Evolutionary conservation across 2,797 vertebrate species (phyloP), one percentile per base, ranked within the genome.

Genomic region (Poecilia velifera): DNA sequence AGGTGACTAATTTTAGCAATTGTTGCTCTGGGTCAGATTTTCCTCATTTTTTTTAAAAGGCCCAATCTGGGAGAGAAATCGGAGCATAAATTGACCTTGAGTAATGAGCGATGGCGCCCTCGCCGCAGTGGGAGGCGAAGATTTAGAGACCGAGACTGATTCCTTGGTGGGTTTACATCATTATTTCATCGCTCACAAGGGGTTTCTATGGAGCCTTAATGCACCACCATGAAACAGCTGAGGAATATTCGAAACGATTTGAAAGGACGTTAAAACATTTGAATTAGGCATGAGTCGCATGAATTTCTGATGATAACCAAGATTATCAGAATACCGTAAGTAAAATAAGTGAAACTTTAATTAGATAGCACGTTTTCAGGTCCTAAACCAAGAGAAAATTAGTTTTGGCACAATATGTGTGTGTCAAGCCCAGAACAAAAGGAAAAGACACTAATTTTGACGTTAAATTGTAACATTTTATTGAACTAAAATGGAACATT

Each of bases 1-100:
- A 92, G 90, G 92, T 93, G 91, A 93, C 91, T 93, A 83, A 90
- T 93, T 92, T 93, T 90, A 90, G 88, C 83, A 79, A 64, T 84
- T 86, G 89, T 89, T 89, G 90, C 90, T 89, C 77, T 78, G 82
- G 91, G 90, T 92, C 87, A 83, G 75, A 76, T 55, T 84, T 66
- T 84, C 43, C 53, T 91, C 83, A 83, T 91, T 89, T 87, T 91
- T 88, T 22, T 22, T 4, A 22, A 91, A 84, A 87, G 80, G 79
- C 80, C 28, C 90, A 87, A 83, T 92, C 87, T 87, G 83, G 88
- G 87, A 86, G 92, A 90, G 75, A 87, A 92, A 91, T 90, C 72
- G 43, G 28, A 66, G 51, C 78, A 86, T 88, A 85, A 91, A 92
- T 92, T 90, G 86, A 92, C 76, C 2, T 59, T 71, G 79, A 88